Conservation (phyloP, 1,140 invertebrate genomes). For the Thaumetopoea pityocampa region DNA sequence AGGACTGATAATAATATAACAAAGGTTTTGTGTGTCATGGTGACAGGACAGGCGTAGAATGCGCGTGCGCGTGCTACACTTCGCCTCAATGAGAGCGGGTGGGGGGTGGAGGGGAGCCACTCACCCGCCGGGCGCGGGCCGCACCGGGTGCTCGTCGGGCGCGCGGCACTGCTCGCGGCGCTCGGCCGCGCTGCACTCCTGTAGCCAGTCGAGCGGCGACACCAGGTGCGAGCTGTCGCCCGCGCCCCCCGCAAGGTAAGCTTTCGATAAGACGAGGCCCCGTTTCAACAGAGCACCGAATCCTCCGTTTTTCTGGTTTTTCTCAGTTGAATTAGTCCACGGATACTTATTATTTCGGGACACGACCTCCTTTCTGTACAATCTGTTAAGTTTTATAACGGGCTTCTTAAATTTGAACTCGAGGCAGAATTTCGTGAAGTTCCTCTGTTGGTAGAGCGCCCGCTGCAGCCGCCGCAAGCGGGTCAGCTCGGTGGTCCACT, state of each 20-base stretch:
- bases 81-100: too few species aligned
- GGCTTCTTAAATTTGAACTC: slow-evolving; percentile 48
- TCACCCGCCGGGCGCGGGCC: too few species aligned
- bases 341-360: slow-evolving; percentile 62
- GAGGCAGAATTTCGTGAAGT: slow-evolving; percentile 50
- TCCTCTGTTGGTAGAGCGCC: slow-evolving; percentile 51
- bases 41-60: too few species aligned
- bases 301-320: slow-evolving; percentile 38
- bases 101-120: too few species aligned
- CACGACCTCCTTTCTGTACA: slow-evolving; percentile 40
- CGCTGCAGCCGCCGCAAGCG: slow-evolving; percentile 58
- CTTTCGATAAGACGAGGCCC: slow-evolving; percentile 40
- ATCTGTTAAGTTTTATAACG: slow-evolving; percentile 24
- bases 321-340: slow-evolving; percentile 55
- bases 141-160: slow-evolving; percentile 39
- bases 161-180: slow-evolving; percentile 51
- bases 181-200: slow-evolving; percentile 44
- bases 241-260: slow-evolving; percentile 31
- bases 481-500: slow-evolving; percentile 64
- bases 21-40: too few species aligned
- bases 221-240: slow-evolving; percentile 37
- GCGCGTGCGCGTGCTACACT: too few species aligned
- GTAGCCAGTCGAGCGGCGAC: slow-evolving; percentile 33
- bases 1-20: too few species aligned
- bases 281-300: slow-evolving; percentile 48